These are phyloP conservation scores for Oikopleura dioica DNA, from an alignment of 23 tunicate genomes.

Conservation along the genomic window DNA sequence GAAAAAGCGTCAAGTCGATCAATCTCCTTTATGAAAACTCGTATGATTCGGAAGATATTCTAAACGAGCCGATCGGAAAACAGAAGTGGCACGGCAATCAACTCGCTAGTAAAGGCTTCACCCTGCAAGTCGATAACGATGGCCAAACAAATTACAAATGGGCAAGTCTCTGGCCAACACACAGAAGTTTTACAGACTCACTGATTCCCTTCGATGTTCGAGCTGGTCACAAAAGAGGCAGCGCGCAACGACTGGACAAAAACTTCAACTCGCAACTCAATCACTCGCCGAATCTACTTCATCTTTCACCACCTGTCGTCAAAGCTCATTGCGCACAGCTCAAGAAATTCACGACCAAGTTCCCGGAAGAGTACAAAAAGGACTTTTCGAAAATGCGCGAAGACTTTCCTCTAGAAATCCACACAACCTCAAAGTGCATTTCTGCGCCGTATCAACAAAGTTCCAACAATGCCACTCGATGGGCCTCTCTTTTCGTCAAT, in stretches of 20 bases:
- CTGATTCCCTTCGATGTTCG: slow-evolving; percentile 2
- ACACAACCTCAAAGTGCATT: slow-evolving; percentile 5
- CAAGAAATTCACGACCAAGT: background rate
- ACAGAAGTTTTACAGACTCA: background rate
- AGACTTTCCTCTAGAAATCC: background rate
- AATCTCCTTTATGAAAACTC: background rate
- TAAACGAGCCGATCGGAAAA: background rate
- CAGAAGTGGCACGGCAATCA: background rate
- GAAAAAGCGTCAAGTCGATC: background rate
- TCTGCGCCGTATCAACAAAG: slow-evolving; percentile 13
- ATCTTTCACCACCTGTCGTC: background rate
- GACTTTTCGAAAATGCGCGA: background rate
- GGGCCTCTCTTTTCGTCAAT: slow-evolving; percentile 1
- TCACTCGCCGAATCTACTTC: slow-evolving; percentile 6
- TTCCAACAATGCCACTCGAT: background rate
- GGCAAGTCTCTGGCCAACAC: background rate
- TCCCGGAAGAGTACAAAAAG: slow-evolving; percentile 2
- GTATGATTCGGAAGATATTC: background rate
- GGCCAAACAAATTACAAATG: slow-evolving; percentile 2
- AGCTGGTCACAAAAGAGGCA: background rate
- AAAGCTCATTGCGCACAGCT: background rate
- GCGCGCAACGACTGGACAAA: background rate
- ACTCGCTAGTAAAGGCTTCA: background rate
- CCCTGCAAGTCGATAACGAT: background rate
- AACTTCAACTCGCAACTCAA: background rate